These are phyloP conservation scores for Bos javanicus DNA, from an alignment of 2,113 vertebrate species.

Conservation along the genomic window DNA sequence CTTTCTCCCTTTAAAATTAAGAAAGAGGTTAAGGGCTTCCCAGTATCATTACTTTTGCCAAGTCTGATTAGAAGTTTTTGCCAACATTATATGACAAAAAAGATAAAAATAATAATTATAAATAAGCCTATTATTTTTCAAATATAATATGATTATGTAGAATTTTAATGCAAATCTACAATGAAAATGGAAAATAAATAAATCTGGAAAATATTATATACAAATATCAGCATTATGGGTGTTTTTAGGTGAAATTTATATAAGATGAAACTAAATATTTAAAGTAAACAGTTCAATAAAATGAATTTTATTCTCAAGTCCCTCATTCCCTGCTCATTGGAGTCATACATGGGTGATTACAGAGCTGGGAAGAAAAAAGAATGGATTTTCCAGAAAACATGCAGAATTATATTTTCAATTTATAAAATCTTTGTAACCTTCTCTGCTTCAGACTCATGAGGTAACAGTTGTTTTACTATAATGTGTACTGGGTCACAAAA, in stretches of 20 bases:
- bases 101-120: neutral
- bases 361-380: neutral
- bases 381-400: neutral
- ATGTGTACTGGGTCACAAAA: neutral
- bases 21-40: neutral
- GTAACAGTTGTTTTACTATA: neutral
- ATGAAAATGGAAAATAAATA: neutral
- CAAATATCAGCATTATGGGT: neutral
- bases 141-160: neutral
- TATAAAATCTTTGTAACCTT: neutral
- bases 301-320: neutral
- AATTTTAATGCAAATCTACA: neutral
- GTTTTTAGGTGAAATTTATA: neutral
- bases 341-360: neutral
- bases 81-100: neutral
- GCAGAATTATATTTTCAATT: neutral
- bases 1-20: neutral
- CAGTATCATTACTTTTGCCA: neutral
- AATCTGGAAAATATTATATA: neutral
- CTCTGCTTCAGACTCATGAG: neutral
- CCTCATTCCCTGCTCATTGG: neutral
- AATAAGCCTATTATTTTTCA: neutral
- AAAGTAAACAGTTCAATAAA: neutral
- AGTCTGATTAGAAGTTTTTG: neutral
- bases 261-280: neutral